Percentiles rank a stretch among this genome's conserved stretches.
phyloP scores from a whole-genome alignment of 2,113 vertebrate species.

The Ptilorrhoa leucosticta region DNA sequence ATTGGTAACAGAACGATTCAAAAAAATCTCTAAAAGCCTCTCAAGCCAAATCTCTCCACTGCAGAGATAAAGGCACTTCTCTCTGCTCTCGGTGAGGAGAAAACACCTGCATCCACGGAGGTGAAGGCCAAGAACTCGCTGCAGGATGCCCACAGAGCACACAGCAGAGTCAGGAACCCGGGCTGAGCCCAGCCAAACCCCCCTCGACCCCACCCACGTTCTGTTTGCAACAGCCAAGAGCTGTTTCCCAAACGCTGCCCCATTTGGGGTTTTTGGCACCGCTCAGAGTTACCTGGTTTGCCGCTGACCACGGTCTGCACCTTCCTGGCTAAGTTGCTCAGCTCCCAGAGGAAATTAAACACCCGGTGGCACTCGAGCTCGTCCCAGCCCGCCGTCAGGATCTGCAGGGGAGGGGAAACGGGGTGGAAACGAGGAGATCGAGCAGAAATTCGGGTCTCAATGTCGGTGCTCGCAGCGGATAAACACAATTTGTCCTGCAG shows the following conservation, averaged over 20 bases:
- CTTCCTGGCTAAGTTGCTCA: constrained; percentile 76
- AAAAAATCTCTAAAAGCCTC: neutral
- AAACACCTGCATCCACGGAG: neutral
- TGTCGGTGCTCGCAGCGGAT: neutral
- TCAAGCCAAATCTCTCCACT: neutral
- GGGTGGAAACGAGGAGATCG: neutral
- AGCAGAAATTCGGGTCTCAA: neutral
- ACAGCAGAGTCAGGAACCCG: fast-evolving
- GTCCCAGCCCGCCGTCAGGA: constrained; percentile 88
- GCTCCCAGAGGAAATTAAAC: constrained; percentile 82
- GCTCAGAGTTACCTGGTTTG: constrained; percentile 77
- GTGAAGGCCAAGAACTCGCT: neutral
- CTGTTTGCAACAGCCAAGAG: neutral
- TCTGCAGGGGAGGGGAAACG: constrained; percentile 62
- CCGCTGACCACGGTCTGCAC: constrained; percentile 73
- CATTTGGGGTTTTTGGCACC: neutral
- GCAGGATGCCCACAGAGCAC: fast-evolving
- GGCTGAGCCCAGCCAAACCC: neutral
- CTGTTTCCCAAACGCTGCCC: too few species aligned
- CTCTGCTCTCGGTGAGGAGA: neutral
- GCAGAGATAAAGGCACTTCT: neutral
- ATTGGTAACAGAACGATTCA: neutral
- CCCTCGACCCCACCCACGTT: neutral
- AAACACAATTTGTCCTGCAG: neutral
- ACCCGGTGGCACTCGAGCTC: constrained; percentile 87